Evolutionary conservation across 2,888 invertebrate species (phyloP), one percentile per base, ranked within the genome.

Genomic region (Dolichopus griseipennis): DNA sequence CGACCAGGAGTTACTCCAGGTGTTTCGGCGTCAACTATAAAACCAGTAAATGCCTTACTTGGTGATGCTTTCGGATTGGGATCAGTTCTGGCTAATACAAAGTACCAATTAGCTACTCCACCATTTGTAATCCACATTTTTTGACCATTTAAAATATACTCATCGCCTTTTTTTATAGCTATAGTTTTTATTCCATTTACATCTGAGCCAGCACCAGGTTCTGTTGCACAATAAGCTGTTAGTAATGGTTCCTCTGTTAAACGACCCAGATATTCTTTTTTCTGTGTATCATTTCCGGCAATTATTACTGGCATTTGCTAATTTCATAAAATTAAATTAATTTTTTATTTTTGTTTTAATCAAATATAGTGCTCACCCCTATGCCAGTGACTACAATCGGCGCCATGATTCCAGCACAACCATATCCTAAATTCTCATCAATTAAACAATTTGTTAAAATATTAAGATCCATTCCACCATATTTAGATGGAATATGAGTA

Each of bases 111-210:
- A 20, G 96, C 95, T 52, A 92, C 90, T 64, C 93, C 95, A 37
- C 93, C 95, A 79, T 95, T 95, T 64, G 96, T 96, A 76, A 96
- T 96, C 96, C 96, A 96, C 95, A 96, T 96, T 82, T 96, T 96
- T 76, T 92, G 91, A 2, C 96, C 96, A 79, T 93, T 89, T 18
- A 96, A 77, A 71, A 96, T 87, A 85, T 90, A 96, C 75, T 94
- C 91, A 72, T 93, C 90, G 1, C 95, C 94, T 78, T 94, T 94
- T 79, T 93, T 93, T 76, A 87, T 95, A 0, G 95, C 95, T 74
- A 83, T 87, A 0, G 95, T 95, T 81, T 90, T 90, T 91, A 94
- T 83, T 2, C 91, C 93, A 61, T 90, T 90, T 3, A 96, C 96
- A 79, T 96, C 96, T 0, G 95, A 95, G 0, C 96, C 96, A 2